Conservation (phyloP, 2,113 vertebrate species). For the Spermophilus dauricus region DNA sequence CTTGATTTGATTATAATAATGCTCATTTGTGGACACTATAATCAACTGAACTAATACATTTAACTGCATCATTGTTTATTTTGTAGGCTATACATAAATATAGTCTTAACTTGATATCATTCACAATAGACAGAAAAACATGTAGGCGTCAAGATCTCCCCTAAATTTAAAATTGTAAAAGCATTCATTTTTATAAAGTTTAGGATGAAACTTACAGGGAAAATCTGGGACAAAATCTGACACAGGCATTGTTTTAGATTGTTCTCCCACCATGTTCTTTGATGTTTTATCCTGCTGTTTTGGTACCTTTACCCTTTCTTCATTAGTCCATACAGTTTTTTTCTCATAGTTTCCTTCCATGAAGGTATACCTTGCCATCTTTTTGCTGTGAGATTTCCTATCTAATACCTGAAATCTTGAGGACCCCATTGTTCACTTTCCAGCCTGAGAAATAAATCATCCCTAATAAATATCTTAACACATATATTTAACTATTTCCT, state of each 20-base stretch:
- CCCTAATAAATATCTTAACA: neutral
- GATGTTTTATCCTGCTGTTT: neutral
- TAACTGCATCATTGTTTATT: neutral
- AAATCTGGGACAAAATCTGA: neutral
- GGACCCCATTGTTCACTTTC: neutral
- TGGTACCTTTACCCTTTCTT: neutral
- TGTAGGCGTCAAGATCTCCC: neutral
- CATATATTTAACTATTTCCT: constrained; percentile 27
- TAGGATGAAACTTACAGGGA: neutral
- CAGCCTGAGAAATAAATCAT: neutral
- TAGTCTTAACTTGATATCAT: neutral
- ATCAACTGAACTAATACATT: neutral
- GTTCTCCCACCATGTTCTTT: neutral
- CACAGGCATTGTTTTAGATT: neutral
- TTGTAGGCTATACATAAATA: neutral
- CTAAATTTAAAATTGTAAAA: constrained; percentile 14
- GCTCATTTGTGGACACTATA: neutral
- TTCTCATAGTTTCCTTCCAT: neutral
- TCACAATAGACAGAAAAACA: neutral
- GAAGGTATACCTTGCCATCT: neutral
- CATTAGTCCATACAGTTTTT: neutral
- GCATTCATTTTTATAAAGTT: neutral
- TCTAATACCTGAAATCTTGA: neutral
- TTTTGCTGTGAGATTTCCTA: neutral
- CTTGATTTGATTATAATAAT: neutral